Evolutionary conservation across 2,797 vertebrate genomes (phyloP), one percentile per base, ranked within the genome.

Genomic region (Labroides dimidiatus): DNA sequence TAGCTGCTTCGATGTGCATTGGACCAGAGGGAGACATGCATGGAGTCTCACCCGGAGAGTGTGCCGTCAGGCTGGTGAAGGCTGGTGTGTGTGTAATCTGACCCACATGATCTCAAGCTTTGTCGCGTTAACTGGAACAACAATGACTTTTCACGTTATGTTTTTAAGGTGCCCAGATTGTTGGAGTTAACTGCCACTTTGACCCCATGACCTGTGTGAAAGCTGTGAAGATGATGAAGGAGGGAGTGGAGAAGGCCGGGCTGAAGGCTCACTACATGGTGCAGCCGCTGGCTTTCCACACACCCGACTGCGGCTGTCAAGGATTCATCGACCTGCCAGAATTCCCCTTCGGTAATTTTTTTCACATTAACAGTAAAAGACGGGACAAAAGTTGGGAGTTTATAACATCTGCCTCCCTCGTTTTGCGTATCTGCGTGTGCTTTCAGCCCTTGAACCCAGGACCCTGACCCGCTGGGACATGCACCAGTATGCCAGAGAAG

Each of bases 101-200:
- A 4, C 7, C 13, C 2, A 16, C 16, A 7, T 11, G 1, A 62
- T 33, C 11, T 47, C 14, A 16, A 0, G 10, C 6, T 12, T 45
- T 24, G 47, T 50, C 15, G 48, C 27, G 20, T 59, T 24, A 12
- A 24, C 14, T 30, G 19, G 15, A 16, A 19, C 0, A 1, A 0
- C 3, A 42, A 5, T 49, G 17, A 67, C 15, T 1, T 27, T 6
- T 10, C 51, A 30, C 1, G 14, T 14, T 20, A 2, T 60, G 17
- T 4, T 27, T n/a, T 81, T 10, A 82, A 98, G 96, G 96, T 52
- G 96, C 96, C 42, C 92, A 95, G 73, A 93, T 98, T 27, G 80
- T 98, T 4, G 96, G 96, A 0, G 87, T 98, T 76, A 98, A 97
- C 89, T 98, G 96, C 81, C 96, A 98, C 87, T 98, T 98, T 77